Evolutionary conservation across 2,888 invertebrate genomes (phyloP).

Genomic region (Drosophila eohydei): DNA sequence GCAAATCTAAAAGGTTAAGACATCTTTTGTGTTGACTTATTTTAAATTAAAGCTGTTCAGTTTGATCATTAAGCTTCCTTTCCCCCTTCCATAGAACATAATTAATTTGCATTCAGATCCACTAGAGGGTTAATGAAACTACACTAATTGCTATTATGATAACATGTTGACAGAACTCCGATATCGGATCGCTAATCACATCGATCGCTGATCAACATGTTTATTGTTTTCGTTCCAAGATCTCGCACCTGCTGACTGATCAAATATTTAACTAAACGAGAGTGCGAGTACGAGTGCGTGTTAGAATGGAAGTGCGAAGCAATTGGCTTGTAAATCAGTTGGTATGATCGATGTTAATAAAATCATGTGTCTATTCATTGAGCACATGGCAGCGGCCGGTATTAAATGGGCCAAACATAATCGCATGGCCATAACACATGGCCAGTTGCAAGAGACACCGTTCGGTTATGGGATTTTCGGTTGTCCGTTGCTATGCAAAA

Average conservation of each 20-base stretch:
- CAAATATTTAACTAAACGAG: slow-evolving; percentile 40
- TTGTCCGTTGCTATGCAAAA: slow-evolving; percentile 63
- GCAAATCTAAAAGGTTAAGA: no score
- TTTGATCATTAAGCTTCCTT: no score
- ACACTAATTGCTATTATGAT: neutral
- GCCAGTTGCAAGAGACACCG: slow-evolving; percentile 36
- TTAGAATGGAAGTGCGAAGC: neutral
- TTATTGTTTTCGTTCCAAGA: neutral
- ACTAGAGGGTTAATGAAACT: neutral
- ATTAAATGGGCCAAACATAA: slow-evolving; percentile 37
- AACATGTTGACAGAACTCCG: neutral
- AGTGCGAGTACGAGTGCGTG: slow-evolving; percentile 4
- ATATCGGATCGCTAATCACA: slow-evolving; percentile 9
- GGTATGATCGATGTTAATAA: slow-evolving; percentile 1
- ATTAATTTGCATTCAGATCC: neutral
- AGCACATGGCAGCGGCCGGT: neutral
- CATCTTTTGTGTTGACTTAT: no score
- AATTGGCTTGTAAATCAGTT: slow-evolving; percentile 23
- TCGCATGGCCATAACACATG: slow-evolving; percentile 46
- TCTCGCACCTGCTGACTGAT: neutral
- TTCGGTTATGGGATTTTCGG: slow-evolving; percentile 13
- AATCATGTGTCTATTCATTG: slow-evolving; percentile 20
- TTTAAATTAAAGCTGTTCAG: no score
- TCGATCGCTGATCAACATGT: slow-evolving; percentile 3
- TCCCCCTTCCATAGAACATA: no score